Evolutionary conservation across 1,140 invertebrate species (phyloP).

Genomic region (Dufourea novaeangliae): DNA sequence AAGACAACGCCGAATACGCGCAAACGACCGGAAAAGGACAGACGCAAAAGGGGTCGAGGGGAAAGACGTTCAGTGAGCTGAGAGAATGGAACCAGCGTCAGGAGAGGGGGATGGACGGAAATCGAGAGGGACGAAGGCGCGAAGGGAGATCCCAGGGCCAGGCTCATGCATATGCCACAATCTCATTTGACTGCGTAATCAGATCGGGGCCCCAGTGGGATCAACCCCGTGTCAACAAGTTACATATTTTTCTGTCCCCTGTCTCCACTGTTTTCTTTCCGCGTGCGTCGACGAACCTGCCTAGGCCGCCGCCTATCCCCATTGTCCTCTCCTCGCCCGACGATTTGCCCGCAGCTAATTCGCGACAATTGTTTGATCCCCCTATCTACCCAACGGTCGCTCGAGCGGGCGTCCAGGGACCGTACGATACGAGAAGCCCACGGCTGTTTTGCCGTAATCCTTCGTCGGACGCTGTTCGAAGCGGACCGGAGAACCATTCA

Average conservation of each 20-base stretch:
- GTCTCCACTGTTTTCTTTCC: constrained; percentile 45
- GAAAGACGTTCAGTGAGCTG: background rate
- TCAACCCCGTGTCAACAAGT: constrained; percentile 80
- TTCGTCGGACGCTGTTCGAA: constrained; percentile 12
- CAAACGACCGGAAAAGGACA: constrained; percentile 24
- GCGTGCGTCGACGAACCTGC: background rate
- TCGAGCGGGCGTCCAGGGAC: background rate
- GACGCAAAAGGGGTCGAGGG: background rate
- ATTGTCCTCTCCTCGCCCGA: constrained; percentile 27
- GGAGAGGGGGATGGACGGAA: constrained; percentile 22
- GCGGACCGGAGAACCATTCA: constrained; percentile 22
- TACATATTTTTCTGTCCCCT: constrained; percentile 73
- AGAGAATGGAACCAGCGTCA: constrained; percentile 7
- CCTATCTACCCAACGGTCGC: background rate
- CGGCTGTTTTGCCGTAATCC: constrained; percentile 43
- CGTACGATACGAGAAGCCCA: constrained; percentile 15
- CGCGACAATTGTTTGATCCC: constrained; percentile 53
- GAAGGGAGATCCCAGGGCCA: constrained; percentile 46
- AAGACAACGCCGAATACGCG: background rate
- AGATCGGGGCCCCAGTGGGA: constrained; percentile 74
- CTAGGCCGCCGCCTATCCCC: no score
- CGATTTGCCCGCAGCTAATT: constrained; percentile 54
- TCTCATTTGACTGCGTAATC: constrained; percentile 82
- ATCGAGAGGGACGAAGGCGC: constrained; percentile 34
- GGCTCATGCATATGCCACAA: constrained; percentile 81